Evolutionary conservation across 2,113 vertebrate species (phyloP).

Genomic region (Hemiscyllium ocellatum): DNA sequence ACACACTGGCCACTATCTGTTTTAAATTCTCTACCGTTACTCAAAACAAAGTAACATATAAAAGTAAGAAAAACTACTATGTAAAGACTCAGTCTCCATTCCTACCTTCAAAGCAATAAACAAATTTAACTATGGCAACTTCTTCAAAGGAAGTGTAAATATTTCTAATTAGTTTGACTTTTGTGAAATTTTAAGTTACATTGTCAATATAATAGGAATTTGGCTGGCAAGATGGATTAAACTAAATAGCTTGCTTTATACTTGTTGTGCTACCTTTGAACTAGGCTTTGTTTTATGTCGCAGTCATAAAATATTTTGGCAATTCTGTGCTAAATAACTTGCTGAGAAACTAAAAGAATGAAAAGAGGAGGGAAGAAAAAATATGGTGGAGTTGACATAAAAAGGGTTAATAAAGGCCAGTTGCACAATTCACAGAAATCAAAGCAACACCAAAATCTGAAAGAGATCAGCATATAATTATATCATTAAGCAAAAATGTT

Average conservation of each 20-base stretch:
- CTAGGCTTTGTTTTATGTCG: background rate
- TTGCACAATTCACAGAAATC: background rate
- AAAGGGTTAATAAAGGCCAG: background rate
- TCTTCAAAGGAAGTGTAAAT: conserved; percentile 8
- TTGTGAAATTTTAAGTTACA: conserved; percentile 7
- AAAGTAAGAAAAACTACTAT: background rate
- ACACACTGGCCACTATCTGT: conserved; percentile 7
- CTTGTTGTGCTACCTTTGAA: background rate
- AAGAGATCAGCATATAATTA: background rate
- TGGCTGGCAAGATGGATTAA: background rate
- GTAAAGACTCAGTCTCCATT: background rate
- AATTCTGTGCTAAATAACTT: background rate
- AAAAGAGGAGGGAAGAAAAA: background rate
- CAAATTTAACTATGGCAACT: conserved; percentile 6
- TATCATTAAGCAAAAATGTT: background rate
- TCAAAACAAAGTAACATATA: background rate
- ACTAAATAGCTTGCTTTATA: background rate
- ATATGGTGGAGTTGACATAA: background rate
- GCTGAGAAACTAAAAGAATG: background rate
- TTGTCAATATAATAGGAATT: background rate
- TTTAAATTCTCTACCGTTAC: background rate
- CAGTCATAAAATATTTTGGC: background rate
- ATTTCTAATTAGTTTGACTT: conserved; percentile 29
- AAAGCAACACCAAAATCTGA: background rate
- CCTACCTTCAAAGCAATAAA: background rate